Percentiles rank a stretch among this genome's conserved stretches.
phyloP scores from a whole-genome alignment of 1,140 invertebrate genomes.

The Planococcus citri region DNA sequence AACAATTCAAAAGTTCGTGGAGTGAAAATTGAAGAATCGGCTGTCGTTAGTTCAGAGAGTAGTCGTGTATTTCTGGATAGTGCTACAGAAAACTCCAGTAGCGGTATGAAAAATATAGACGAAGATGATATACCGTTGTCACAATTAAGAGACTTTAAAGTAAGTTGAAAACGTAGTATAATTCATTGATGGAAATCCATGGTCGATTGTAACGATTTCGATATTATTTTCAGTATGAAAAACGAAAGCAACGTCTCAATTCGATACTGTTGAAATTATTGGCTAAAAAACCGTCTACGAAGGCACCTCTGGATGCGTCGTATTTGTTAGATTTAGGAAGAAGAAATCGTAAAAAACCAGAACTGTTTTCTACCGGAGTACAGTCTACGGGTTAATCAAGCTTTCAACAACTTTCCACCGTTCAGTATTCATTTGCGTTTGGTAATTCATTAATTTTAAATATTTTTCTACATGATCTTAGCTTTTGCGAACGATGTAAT shows the following conservation, averaged over 20 bases:
- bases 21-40: neutral
- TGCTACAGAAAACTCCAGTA: neutral
- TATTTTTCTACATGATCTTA: no score
- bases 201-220: no score
- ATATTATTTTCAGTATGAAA: slow-evolving; percentile 38
- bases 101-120: neutral
- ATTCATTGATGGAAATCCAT: no score
- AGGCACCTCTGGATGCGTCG: slow-evolving; percentile 46
- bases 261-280: slow-evolving; percentile 58
- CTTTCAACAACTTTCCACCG: slow-evolving; percentile 2
- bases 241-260: slow-evolving; percentile 64
- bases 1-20: neutral
- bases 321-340: slow-evolving; percentile 47
- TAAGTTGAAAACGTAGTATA: no score
- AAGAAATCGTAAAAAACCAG: slow-evolving; percentile 45
- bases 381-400: no score
- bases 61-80: neutral
- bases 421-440: neutral
- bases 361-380: neutral
- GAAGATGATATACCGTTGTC: neutral
- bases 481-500: neutral
- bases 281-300: slow-evolving; percentile 50
- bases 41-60: neutral
- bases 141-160: neutral
- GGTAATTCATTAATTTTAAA: neutral